Base-by-base conservation (phyloP, 2,888 invertebrate genomes). In the Ligdia adustata region DNA sequence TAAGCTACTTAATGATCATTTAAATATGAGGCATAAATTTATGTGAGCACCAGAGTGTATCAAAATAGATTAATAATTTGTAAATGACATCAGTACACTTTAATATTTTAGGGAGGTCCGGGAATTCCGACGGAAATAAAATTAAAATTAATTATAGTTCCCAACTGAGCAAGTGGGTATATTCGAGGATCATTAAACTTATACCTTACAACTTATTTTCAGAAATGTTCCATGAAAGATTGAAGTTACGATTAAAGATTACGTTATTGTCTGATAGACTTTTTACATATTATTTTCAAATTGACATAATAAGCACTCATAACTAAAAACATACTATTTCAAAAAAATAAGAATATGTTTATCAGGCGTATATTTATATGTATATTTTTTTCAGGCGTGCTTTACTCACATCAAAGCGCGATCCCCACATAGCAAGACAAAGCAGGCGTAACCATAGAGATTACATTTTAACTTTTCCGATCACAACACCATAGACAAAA, bases 401-500 rank as follows among this genome's bases (percentile, higher is more conserved):
- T n/a, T n/a, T n/a, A n/a, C 18, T 18, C 18, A 18, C 6, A 5
- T 18, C 18, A 18, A 18, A 24, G 39, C 12, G n/a, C 14, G 13
- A 22, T 43, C 46, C 51, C 47, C 39, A 48, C 46, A 54, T 47
- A 55, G 26, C 18, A n/a, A 42, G 48, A 56, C 38, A 55, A 54
- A 60, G 52, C 47, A 24, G 46, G 53, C 52, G 60, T 41, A 59
- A 72, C 81, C 85, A 79, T 81, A 76, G 79, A 85, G 82, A 87
- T 85, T 84, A 87, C 79, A 85, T 84, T 77, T 84, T 79, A 88
- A 88, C 84, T 88, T 88, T 84, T 83, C 82, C 83, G 82, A 86
- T 84, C 85, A 83, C 72, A 79, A 84, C 89, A 78, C 83, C 86
- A 80, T 79, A 88, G 86, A 88, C 88, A 88, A 88, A 56, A 77